Base-by-base conservation (phyloP, 2,888 invertebrate species). In the Crematogaster levior region DNA sequence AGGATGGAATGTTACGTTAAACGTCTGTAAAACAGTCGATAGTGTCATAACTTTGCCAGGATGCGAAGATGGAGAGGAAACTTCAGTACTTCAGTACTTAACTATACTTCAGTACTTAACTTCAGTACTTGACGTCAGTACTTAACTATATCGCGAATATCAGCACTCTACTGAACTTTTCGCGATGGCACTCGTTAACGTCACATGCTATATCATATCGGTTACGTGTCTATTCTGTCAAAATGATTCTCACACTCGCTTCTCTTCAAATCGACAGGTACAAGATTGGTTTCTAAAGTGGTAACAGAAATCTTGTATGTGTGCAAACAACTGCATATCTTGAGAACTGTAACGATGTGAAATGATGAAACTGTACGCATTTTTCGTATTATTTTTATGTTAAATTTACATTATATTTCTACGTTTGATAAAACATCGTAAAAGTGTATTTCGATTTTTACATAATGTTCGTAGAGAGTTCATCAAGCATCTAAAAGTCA, bases 131-230 rank as follows among this genome's bases (percentile, higher is more conserved):
- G n/a, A n/a, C n/a, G n/a, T n/a, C n/a, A n/a, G n/a, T n/a, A n/a
- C n/a, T n/a, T n/a, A n/a, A n/a, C 43, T 70, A 56, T 79, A 79
- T 51, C 70, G 56, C 46, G 43, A n/a, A 46, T 79, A 79, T 79
- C 77, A 77, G 77, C 56, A 56, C 43, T 70, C 43, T 24, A 24
- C 40, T 56, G 43, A 58, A 79, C 40, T 70, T 70, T 58, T 46
- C 43, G 15, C 43, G 86, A 86, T 82, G 77, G 43, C 66, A 81
- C 85, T 88, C 85, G 88, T 88, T 88, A 88, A 85, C 82, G 88
- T 85, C 84, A 79, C 53, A 48, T 63, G 27, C 46, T 65, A 63
- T 75, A 51, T 88, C 85, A 81, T 86, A 88, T 88, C 88, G 85
- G 85, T 58, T 84, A 85, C 75, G 61, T 84, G 87, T 85, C 87